Base-by-base conservation (phyloP, 2,797 vertebrate species). In the Gymnoscopelus microlampas region DNA sequence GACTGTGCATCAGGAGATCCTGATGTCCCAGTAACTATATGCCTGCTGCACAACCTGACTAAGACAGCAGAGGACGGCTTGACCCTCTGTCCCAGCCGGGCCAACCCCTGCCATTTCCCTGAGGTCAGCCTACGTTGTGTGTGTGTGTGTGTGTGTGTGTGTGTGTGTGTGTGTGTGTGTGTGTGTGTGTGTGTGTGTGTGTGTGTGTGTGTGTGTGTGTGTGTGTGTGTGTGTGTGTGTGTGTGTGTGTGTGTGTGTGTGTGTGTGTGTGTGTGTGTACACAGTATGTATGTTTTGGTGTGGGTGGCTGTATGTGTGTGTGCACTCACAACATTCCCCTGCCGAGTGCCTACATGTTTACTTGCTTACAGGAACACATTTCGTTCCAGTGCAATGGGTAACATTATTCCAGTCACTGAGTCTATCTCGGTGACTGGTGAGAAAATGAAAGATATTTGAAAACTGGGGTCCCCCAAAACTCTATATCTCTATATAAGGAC, bases 71-170 rank as follows among this genome's bases (percentile, higher is more conserved):
- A 91, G n/a, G 90, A 95, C 3, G 90, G 94, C 0, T 8, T 76
- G 35, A 87, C 87, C 53, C 90, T 95, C 78, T 99, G 96, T 85
- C 91, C 92, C 3, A 89, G 57, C 3, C 85, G 93, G 3, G 82
- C 61, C 71, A 90, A 87, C 78, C 90, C 84, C 83, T 99, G 97
- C 78, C 95, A 94, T 94, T 98, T 98, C 90, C 97, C 98, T 0
- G 96, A 99, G 96, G 98, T 95, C 79, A 87, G 93, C 62, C 59
- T 13, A n/a, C n/a, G n/a, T n/a, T n/a, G n/a, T 49, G 2, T 50
- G 7, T 68, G 44, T 50, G 70, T 77, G 66, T 76, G 14, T 62
- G 51, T 57, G 32, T 62, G 57, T 15, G 29, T 53, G 35, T 58
- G 63, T 62, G 64, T 68, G 51, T 51, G 24, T 4, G 29, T 55